A percentile compares a stretch with the other conserved stretches of the same genome.
These are phyloP conservation scores for Hybos culiciformis DNA, from an alignment of 2,888 invertebrate species.

Conservation along the genomic window DNA sequence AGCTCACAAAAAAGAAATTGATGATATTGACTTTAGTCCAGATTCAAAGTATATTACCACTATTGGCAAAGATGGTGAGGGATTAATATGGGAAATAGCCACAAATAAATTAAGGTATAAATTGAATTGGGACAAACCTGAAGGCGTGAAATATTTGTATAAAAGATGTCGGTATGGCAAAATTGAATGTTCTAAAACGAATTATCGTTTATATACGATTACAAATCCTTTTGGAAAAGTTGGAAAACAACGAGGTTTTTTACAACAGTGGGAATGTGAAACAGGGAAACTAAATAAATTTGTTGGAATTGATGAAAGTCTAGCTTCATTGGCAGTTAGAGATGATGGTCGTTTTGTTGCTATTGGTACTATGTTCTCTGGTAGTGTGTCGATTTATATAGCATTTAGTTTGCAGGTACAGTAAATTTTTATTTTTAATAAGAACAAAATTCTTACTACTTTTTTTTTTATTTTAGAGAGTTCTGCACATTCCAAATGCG, in stretches of 20 bases:
- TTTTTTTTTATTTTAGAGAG: constrained; percentile 42
- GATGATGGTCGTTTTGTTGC: constrained; percentile 88
- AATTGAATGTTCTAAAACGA: constrained; percentile 51
- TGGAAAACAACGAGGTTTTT: constrained; percentile 54
- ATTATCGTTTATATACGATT: constrained; percentile 58
- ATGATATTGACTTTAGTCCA: constrained; percentile 84
- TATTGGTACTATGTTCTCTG: constrained; percentile 86
- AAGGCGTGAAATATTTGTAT: constrained; percentile 66
- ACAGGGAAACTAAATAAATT: constrained; percentile 44
- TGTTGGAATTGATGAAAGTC: constrained; percentile 54
- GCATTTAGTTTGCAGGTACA: constrained; percentile 81
- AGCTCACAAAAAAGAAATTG: constrained; percentile 82
- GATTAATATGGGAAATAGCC: constrained; percentile 62
- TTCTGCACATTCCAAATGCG: constrained; percentile 67
- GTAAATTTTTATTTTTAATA: background rate
- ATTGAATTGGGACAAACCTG: constrained; percentile 61
- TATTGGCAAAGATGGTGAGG: constrained; percentile 77
- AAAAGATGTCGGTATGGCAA: constrained; percentile 68
- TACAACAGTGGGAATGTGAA: constrained; percentile 68
- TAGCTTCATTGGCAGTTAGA: constrained; percentile 73
- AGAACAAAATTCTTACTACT: background rate
- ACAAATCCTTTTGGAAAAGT: constrained; percentile 65
- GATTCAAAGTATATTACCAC: constrained; percentile 63
- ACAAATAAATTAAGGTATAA: constrained; percentile 52
- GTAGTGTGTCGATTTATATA: constrained; percentile 78